Conservation (phyloP, 53 echinoderm and acorn worm genomes). For the Temnopleurus reevesii region DNA sequence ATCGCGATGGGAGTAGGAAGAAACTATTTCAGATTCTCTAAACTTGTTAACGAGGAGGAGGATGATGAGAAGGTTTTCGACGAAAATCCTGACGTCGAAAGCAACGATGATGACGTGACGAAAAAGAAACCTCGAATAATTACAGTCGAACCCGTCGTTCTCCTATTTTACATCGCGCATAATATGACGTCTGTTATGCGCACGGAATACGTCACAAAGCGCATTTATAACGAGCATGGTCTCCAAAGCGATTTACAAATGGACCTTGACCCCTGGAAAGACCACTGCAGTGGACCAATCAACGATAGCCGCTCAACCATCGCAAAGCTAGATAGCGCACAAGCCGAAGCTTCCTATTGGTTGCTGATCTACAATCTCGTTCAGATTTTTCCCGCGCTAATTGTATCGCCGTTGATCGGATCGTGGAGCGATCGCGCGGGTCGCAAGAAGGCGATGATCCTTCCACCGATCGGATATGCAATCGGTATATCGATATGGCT, state of each 20-base stretch:
- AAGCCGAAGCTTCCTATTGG: slow-evolving; percentile 70
- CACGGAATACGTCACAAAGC: slow-evolving; percentile 71
- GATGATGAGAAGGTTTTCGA: slow-evolving; percentile 6
- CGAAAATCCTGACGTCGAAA: background rate
- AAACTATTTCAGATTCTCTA: background rate
- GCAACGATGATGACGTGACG: background rate
- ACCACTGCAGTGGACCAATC: background rate
- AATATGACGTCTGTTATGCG: slow-evolving; percentile 73
- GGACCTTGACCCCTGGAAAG: background rate
- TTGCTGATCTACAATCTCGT: slow-evolving; percentile 62
- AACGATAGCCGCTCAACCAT: background rate
- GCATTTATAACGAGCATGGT: background rate
- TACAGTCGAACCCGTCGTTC: slow-evolving; percentile 79
- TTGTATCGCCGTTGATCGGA: slow-evolving; percentile 71
- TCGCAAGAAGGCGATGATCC: slow-evolving; percentile 68
- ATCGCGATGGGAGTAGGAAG: background rate
- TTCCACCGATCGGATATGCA: slow-evolving; percentile 76
- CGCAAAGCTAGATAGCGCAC: slow-evolving; percentile 35
- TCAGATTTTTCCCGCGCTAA: slow-evolving; percentile 65
- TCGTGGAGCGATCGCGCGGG: slow-evolving; percentile 73
- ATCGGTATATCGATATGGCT: slow-evolving; percentile 63
- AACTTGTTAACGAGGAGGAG: background rate
- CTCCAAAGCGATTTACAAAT: slow-evolving; percentile 13
- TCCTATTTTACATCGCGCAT: slow-evolving; percentile 74
- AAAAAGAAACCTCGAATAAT: slow-evolving; percentile 6